Evolutionary conservation across 2,113 vertebrate genomes (phyloP).

Genomic region (Entomyzon cyanotis): DNA sequence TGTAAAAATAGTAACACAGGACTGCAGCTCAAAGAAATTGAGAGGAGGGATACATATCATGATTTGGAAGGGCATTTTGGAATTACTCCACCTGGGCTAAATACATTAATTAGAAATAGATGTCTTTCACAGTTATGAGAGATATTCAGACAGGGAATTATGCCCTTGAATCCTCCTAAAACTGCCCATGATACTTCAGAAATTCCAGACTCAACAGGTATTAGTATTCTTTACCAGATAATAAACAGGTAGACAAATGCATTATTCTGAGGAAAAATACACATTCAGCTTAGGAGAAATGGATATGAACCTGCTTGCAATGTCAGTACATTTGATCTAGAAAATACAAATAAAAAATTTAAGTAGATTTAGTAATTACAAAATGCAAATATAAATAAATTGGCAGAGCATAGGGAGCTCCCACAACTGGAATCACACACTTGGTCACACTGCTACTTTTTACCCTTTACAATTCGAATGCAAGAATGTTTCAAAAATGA

Average conservation of each 20-base stretch:
- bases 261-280: background rate
- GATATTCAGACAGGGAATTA: background rate
- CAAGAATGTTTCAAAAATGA: slow-evolving; percentile 35
- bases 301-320: background rate
- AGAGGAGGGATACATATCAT: background rate
- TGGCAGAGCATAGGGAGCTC: background rate
- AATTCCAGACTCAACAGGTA: background rate
- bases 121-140: background rate
- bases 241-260: background rate
- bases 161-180: background rate
- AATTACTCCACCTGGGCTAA: background rate
- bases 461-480: background rate
- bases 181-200: background rate
- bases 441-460: background rate
- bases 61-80: background rate
- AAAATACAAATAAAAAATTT: background rate
- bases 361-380: background rate
- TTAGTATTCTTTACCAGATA: background rate
- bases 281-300: background rate
- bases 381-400: background rate
- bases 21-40: background rate
- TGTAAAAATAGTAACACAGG: background rate
- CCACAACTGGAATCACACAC: background rate
- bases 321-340: background rate
- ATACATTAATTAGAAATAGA: background rate